These are phyloP conservation scores for Lacanobia wlatinum DNA, from an alignment of 2,888 invertebrate species.

Conservation along the genomic window DNA sequence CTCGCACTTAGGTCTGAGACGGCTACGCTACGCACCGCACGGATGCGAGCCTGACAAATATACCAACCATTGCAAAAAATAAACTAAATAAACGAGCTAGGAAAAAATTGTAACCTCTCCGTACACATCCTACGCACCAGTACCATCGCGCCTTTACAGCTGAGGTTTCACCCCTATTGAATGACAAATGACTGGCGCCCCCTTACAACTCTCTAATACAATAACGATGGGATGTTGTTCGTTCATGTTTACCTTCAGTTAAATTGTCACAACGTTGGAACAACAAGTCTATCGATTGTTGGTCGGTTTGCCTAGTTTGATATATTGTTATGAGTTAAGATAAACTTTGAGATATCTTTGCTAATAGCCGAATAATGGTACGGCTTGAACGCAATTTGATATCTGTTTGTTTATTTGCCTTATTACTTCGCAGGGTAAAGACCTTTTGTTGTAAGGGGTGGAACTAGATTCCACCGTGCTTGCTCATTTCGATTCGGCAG, in stretches of 20 bases:
- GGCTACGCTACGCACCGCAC: not conserved
- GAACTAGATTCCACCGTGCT: not conserved
- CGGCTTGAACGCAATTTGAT: slow-evolving; percentile 36
- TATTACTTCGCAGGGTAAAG: not conserved
- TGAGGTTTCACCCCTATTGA: slow-evolving; percentile 12
- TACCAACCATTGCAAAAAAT: too few species aligned
- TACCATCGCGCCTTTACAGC: not conserved
- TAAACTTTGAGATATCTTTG: slow-evolving; percentile 9
- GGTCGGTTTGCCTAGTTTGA: slow-evolving; percentile 13
- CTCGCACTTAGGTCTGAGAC: too few species aligned
- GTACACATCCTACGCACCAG: not conserved
- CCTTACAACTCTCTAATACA: slow-evolving; percentile 8
- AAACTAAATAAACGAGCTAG: too few species aligned
- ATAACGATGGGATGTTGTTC: slow-evolving; percentile 43
- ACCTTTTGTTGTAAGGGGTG: not conserved
- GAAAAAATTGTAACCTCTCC: not conserved
- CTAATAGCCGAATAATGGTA: not conserved
- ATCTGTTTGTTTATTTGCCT: not conserved
- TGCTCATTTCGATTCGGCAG: not conserved
- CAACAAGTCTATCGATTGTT: slow-evolving; percentile 13
- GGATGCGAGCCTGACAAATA: not conserved
- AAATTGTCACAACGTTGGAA: slow-evolving; percentile 22
- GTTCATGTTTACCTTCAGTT: slow-evolving; percentile 30
- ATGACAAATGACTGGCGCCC: slow-evolving; percentile 49
- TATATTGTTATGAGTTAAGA: not conserved